Base-by-base conservation (phyloP, 2,888 invertebrate genomes). In the Gari tellinella region DNA sequence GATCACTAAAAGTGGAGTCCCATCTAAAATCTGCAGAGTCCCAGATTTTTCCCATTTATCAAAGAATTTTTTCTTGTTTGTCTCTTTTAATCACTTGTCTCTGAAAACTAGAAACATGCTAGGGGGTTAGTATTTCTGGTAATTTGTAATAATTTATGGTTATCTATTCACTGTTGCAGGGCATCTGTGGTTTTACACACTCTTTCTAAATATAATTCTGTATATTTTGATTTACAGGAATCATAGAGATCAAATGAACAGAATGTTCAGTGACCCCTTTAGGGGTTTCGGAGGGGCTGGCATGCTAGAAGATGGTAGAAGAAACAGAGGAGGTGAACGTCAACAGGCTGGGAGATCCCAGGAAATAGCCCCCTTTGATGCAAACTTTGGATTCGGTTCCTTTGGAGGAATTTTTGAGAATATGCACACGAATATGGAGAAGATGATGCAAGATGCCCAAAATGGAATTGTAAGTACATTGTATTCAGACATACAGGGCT, bases 351-450 rank as follows among this genome's bases (percentile, higher is more conserved):
- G 25, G 1, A 41, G 46, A 5, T 65, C 72, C 21, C 72, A 70
- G 23, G 69, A 72, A 17, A 31, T 84, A 41, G 67, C 68, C 10
- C 80, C 77, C 1, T 80, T 84, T 68, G 82, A 78, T 10, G 72
- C 17, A 38, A 21, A 38, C 70, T 21, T 69, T 63, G 25, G 64
- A 68, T 17, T 38, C 81, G 41, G 67, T 60, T 7, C 74, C 72
- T 1, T 77, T 83, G 61, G 80, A 68, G 7, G 72, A 55, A 49
- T 62, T 68, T 86, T 89, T 73, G 83, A 78, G 8, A 72, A 67
- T 52, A 86, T 89, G 84, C 87, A 88, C 68, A 80, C 72, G n/a
- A 86, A 88, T 60, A 88, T 88, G 87, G 72, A 82, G 2, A 81
- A 66, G 21, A 88, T 87, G 86, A 89, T 88, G 88, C 51, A 66